Base-by-base conservation (phyloP, 1,140 invertebrate genomes). In the Brachionus paranguensis region DNA sequence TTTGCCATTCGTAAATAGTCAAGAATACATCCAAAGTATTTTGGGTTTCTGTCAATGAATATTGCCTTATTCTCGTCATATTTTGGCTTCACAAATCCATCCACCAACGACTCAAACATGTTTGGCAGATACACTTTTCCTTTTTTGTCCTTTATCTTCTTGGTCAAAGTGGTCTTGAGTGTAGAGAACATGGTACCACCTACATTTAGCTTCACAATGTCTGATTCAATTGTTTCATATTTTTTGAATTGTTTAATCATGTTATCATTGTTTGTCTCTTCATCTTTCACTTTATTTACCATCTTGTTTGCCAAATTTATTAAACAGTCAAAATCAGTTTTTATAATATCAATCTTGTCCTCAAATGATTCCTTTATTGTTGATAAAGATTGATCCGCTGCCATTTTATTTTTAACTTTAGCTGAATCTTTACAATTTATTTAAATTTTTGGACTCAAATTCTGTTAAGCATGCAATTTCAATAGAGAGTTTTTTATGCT, bases 31-130 rank as follows among this genome's bases (percentile, higher is more conserved):
- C 7, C 45, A 64, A 79, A 79, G 17, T 60, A 64, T 60, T 60
- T 60, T 24, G 50, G 50, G 29, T 79, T 60, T 50, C 76, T 47
- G 20, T 79, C 76, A 41, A 79, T 41, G 17, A 79, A 79, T 20
- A 79, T 79, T 17, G 50, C 50, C 12, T 79, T 64, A 24, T 79
- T 41, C 12, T 43, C 50, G 7, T 60, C 33, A 79, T 79, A 60
- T 41, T 37, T 79, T 20, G 50, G 50, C 37, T 43, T 41, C 14
- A 60, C 43, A 60, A 37, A 79, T 41, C 53, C 50, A 41, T 41
- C 60, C 8, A 64, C 5, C 1, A 78, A 29, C 0, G 41, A 27
- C 33, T 78, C 27, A 55, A 78, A 55, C 24, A 78, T 53, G 6
- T 8, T 33, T 14, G 74, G 47, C 1, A 12, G 41, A 74, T 74